Evolutionary conservation across 2,888 invertebrate species (phyloP), one percentile per base, ranked within the genome.

Genomic region (Acanthosepion lycidas): DNA sequence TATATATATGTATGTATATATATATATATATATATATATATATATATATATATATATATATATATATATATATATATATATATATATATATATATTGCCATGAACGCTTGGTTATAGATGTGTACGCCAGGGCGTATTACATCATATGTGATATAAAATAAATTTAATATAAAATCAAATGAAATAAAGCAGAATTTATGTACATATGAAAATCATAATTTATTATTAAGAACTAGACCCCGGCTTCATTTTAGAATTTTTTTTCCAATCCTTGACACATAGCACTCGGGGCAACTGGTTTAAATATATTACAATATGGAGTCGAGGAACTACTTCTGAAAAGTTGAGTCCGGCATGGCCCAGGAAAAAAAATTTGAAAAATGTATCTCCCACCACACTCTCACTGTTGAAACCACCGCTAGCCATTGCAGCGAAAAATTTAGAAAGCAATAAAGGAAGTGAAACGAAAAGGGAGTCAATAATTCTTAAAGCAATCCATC

Each of bases 151-250:
- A 78, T 78, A 78, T n/a, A 78, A 33, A 78, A n/a, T 78, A 78
- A 78, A 78, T 78, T 78, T n/a, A 78, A 78, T 78, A 78, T 78
- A 78, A 78, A 78, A 78, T 78, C n/a, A 78, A 78, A 78, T 78
- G n/a, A n/a, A 78, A 78, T 78, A n/a, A n/a, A 78, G 78, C 33
- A 78, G 33, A 78, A 78, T 78, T 78, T 78, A 78, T 78, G 78
- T 78, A 78, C 78, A 78, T 78, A 78, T n/a, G 78, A 78, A 78
- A 78, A 78, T 78, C 78, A 78, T 78, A 78, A 78, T 78, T 78
- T 78, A 78, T 78, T 78, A 78, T 78, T 78, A 78, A 78, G 78
- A 78, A 33, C 15, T 78, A 78, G 78, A 78, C 78, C 78, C 78
- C 33, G 33, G 78, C 33, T 78, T 78, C n/a, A 78, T n/a, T 78